These are phyloP conservation scores for Nymphicus hollandicus DNA, from an alignment of 2,113 vertebrate genomes.

Conservation along the genomic window DNA sequence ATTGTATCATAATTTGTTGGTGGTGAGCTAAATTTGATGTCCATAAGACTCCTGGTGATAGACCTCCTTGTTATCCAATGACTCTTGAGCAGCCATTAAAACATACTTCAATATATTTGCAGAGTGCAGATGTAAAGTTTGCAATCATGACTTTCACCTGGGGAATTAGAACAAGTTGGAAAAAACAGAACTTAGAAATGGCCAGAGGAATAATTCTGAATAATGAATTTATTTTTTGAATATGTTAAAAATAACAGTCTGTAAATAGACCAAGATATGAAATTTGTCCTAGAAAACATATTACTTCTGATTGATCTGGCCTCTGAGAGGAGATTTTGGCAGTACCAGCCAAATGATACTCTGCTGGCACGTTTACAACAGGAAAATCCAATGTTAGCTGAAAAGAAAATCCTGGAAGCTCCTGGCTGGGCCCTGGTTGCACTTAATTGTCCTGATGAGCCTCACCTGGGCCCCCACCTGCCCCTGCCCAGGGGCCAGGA, in stretches of 20 bases:
- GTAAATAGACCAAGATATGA: neutral
- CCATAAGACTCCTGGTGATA: neutral
- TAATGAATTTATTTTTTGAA: neutral
- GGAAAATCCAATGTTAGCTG: neutral
- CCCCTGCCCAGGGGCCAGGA: rapidly evolving
- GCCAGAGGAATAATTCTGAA: neutral
- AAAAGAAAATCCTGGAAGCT: neutral
- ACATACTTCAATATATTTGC: neutral
- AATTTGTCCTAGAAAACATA: neutral
- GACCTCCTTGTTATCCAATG: neutral
- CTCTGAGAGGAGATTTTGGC: rapidly evolving
- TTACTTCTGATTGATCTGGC: neutral
- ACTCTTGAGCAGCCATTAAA: neutral
- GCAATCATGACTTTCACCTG: neutral
- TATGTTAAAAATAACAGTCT: neutral
- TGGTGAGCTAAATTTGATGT: neutral
- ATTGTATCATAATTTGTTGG: neutral
- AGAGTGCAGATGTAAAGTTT: neutral
- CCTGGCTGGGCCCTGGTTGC: rapidly evolving
- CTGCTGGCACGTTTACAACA: rapidly evolving
- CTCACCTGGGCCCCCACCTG: no score
- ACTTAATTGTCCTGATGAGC: neutral
- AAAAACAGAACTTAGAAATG: neutral
- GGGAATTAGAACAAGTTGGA: neutral
- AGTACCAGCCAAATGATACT: rapidly evolving